Evolutionary conservation across 1,140 invertebrate genomes (phyloP), one percentile per base, ranked within the genome.

Genomic region (Drosophila tristis): DNA sequence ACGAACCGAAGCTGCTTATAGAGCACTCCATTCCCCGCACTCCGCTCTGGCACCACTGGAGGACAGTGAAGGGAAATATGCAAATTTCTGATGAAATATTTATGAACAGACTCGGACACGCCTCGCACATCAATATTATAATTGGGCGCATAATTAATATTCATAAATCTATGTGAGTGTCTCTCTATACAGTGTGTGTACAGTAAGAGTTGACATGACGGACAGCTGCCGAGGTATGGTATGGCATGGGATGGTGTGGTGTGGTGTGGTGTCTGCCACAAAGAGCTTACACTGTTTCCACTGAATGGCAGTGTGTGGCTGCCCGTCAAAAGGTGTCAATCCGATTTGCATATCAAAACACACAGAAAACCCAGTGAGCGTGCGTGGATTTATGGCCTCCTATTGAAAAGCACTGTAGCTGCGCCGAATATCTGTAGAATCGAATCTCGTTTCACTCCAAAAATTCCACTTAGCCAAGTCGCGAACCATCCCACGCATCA

Each of bases 71-170:
- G 31, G 51, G 56, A 44, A 45, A 50, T 63, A 61, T 56, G 54
- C 55, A 56, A 76, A 56, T 76, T 51, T 5, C 44, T 68, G 42
- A 87, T 87, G 59, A 78, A 87, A 86, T 86, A 86, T 82, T 81
- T 63, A 81, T 81, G 74, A 86, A 59, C 45, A 23, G 39, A 65
- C 25, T 26, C 29, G 51, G n/a, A 57, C 44, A 53, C n/a, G 13
- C 44, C 48, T 29, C 65, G 45, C 66, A 66, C 65, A 66, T 81
- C 50, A 70, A 77, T 67, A 78, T 80, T 64, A 67, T 85, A 85
- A 86, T 86, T 77, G 78, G 74, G 29, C 43, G 44, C 47, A 82
- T 71, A 71, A 75, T 75, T 73, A 73, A 73, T 80, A 50, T 51
- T 11, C 51, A 53, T 42, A n/a, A 44, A 16, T 57, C 20, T 29